Evolutionary conservation across 2,888 invertebrate genomes (phyloP), one percentile per base, ranked within the genome.

Genomic region (Brachypalpus laphriformis): DNA sequence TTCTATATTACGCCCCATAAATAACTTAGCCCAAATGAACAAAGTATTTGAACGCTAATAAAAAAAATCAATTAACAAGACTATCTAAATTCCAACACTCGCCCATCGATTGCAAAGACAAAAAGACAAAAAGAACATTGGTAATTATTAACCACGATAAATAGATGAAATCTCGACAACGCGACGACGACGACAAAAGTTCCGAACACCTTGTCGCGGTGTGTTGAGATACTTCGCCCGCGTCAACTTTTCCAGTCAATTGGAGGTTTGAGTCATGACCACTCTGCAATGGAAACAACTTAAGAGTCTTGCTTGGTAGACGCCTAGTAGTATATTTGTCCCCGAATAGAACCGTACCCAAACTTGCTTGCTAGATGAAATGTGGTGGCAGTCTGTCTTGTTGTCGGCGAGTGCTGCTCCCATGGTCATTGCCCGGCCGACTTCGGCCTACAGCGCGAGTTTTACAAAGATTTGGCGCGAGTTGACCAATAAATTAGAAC

Each of bases 401-500:
- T 54, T 77, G 66, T 65, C 72, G 77, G 71, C 61, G 72, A 72
- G 16, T 54, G 63, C 54, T 20, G 68, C 49, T 74, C 80, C 83
- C 83, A 83, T 83, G 83, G 83, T 83, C 83, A 83, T 78, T 83
- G 83, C 40, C 83, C 83, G 83, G 51, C 74, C 61, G 40, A 68
- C 6, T 31, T 34, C 72, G 42, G 56, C 74, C 82, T 57, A 68
- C 78, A 66, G 61, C 42, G 45, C 11, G 14, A 80, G 63, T 20
- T 14, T 65, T n/a, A 31, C 61, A 31, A 63, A 83, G 80, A 74
- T 80, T 83, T 83, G 83, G 83, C 74, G 63, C 80, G 68, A 83
- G 74, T 80, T 68, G 74, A 51, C 80, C 74, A 83, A 83, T 83
- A 83, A 83, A 83, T 83, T 83, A 83, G 83, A 83, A 83, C 83